A percentile compares a stretch with the other conserved stretches of the same genome.
Evolutionary conservation across 2,797 vertebrate species (phyloP).

Genomic region (Poecilia velifera): DNA sequence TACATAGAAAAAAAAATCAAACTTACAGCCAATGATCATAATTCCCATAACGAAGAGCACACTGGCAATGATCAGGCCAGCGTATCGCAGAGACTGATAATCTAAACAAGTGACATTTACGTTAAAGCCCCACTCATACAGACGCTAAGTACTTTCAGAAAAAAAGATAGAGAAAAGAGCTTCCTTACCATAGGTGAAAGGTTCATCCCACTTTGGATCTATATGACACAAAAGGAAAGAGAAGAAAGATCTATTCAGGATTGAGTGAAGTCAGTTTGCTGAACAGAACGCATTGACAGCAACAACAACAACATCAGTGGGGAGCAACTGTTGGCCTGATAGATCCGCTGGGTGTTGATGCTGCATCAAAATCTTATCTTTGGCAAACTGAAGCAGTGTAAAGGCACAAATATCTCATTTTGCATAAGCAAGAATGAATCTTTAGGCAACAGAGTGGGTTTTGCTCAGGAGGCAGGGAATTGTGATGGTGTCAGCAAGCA

Average conservation of each 20-base stretch:
- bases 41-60: constrained; percentile 79
- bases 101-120: constrained; percentile 63
- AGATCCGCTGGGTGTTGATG: constrained; percentile 50
- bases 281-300: constrained; percentile 31
- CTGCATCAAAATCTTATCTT: constrained; percentile 53
- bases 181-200: constrained; percentile 77
- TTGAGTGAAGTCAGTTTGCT: constrained; percentile 33
- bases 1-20: background rate
- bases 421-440: constrained; percentile 69
- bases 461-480: constrained; percentile 65
- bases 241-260: constrained; percentile 26
- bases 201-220: constrained; percentile 56
- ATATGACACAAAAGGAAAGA: constrained; percentile 24
- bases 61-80: constrained; percentile 71
- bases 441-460: constrained; percentile 57
- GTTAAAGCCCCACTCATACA: constrained; percentile 7
- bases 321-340: constrained; percentile 48
- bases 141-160: background rate
- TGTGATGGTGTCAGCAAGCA: constrained; percentile 63
- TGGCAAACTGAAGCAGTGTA: constrained; percentile 38
- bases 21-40: constrained; percentile 80
- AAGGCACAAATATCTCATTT: constrained; percentile 53
- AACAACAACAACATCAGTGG: constrained; percentile 28
- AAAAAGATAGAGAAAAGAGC: background rate
- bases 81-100: constrained; percentile 60